Evolutionary conservation across 2,113 vertebrate genomes (phyloP), one percentile per base, ranked within the genome.

Genomic region (Gavialis gangeticus): DNA sequence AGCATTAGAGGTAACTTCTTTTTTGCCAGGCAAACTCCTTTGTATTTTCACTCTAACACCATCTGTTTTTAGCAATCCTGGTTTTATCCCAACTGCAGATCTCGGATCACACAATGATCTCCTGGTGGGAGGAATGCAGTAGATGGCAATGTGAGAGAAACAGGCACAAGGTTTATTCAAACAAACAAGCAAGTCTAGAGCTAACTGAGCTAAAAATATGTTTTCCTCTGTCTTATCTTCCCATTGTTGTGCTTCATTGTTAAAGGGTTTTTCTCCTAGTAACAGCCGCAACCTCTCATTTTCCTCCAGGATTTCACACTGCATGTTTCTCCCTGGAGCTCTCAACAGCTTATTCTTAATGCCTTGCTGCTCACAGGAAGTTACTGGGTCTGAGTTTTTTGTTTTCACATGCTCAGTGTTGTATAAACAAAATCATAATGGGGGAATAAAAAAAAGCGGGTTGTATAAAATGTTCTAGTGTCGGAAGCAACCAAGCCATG

Each of bases 211-310:
- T 6, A 89, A 85, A 92, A 95, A 91, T 79, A 69, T 11, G 10
- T 85, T 92, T 95, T 93, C 28, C 19, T 79, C 37, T 75, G 8
- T 77, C 25, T 81, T 83, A 87, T 54, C 30, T 30, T 69, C 66
- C n/a, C 18, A 34, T 69, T 25, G 67, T 75, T 79, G 59, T 30
- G 55, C 81, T 88, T 80, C 59, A 58, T 28, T 75, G 46, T 79
- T 77, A 91, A 84, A 77, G 25, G 83, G 12, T 78, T 91, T 92
- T 95, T 90, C 77, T 91, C 58, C 66, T 75, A 80, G 85, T 88
- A 95, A 91, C 55, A 94, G 91, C 82, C 89, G 77, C 60, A 71
- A 46, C 64, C 46, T 34, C 11, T 91, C 62, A 76, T 93, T 90
- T 79, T 69, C 62, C 78, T 82, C 62, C 8, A 11, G 75, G 78